Conservation (phyloP, 2,113 vertebrate species). For the Tretioscincus oriximinensis region DNA sequence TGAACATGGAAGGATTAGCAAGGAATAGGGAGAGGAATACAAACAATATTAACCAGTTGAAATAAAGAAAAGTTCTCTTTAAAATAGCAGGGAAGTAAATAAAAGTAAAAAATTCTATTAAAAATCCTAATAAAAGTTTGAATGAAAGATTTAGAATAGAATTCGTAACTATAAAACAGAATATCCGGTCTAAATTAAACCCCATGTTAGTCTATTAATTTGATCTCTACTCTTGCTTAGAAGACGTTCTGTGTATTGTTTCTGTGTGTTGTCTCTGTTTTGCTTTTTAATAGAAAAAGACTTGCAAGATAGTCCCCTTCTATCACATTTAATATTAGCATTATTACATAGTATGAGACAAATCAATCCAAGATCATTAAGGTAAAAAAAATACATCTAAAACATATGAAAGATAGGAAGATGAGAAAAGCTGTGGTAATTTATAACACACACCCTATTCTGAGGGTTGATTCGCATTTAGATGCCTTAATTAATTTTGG, state of each 20-base stretch:
- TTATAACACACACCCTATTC: too few species aligned
- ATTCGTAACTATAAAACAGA: background rate
- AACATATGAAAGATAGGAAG: too few species aligned
- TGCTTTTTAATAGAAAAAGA: background rate
- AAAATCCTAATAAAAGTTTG: background rate
- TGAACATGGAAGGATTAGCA: conserved; percentile 11
- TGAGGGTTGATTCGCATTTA: too few species aligned
- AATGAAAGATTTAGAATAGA: background rate
- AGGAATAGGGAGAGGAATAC: conserved; percentile 6
- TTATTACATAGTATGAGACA: background rate
- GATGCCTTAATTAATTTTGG: too few species aligned
- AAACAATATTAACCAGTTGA: conserved; percentile 1
- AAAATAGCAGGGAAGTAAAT: conserved; percentile 3
- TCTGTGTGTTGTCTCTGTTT: background rate
- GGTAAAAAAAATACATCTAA: too few species aligned
- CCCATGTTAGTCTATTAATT: background rate
- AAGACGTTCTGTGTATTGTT: background rate
- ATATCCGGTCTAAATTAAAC: background rate
- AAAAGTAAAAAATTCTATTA: background rate
- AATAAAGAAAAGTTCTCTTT: background rate
- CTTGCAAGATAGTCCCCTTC: background rate
- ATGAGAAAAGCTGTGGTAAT: too few species aligned
- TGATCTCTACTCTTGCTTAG: too few species aligned
- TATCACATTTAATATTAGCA: background rate
- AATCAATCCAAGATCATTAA: background rate